Evolutionary conservation across 2,888 invertebrate genomes (phyloP), one percentile per base, ranked within the genome.

Genomic region (Cynaeus angustus): DNA sequence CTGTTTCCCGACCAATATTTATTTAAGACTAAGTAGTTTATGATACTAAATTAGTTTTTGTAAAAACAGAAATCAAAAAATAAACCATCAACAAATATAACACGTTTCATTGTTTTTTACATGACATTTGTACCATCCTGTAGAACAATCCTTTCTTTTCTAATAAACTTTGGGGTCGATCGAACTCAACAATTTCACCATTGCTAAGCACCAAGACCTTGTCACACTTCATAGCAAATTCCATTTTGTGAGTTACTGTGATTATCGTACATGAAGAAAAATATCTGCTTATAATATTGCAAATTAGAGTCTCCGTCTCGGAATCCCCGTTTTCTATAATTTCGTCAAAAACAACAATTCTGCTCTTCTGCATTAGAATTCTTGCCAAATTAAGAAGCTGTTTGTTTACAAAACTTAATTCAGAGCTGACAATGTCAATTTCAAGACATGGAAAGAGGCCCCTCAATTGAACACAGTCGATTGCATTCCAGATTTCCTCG

Each of bases 191-290:
- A n/a, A 82, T 71, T 58, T 74, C 65, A 37, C 89, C 89, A 41
- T 86, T 85, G 72, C 88, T 87, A 75, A 89, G 81, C 1, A 88
- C 88, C 75, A 89, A 78, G 38, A 89, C 85, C 70, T 85, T 81
- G 75, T 88, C 87, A 26, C 87, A 88, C 78, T 89, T 88, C 85
- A 89, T 87, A 68, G 90, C 87, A 1, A 89, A 88, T 75, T 89
- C 75, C 21, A 83, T 67, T 62, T 81, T 77, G 61, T 83, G 83
- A 4, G 82, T 82, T 43, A 83, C 88, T 0, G 88, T 88, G 12
- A 90, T 81, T 5, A 89, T 87, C 0, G 88, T 88, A 73, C 88
- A 88, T 10, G 84, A 75, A 2, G 75, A 74, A 80, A 89, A 89
- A 75, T 88, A 86, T 43, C 85, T 81, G 50, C 87, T 77, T 14